Evolutionary conservation across 2,113 vertebrate genomes (phyloP).

Genomic region (Xiphophorus couchianus): DNA sequence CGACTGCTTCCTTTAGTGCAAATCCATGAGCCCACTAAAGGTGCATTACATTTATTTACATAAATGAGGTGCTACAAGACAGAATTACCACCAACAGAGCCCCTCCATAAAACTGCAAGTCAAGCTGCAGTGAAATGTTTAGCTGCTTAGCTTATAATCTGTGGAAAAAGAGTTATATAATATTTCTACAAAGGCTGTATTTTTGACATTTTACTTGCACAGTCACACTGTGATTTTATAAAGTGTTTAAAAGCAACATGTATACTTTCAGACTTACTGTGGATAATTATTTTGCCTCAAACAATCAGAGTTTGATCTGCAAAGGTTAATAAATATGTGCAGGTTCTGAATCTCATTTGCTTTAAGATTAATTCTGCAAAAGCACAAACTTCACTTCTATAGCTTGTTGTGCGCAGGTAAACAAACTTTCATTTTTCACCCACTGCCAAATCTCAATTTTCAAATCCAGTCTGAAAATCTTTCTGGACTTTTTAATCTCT

Average conservation of each 20-base stretch:
- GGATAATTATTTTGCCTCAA: neutral
- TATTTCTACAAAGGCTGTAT: neutral
- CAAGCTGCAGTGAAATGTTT: neutral
- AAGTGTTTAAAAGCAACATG: neutral
- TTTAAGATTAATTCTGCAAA: neutral
- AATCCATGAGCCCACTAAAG: neutral
- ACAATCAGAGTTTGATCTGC: neutral
- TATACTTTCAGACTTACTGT: neutral
- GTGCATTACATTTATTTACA: neutral
- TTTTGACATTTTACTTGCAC: neutral
- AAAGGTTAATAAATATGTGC: neutral
- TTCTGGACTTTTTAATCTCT: too few relatives aligned
- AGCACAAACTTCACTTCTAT: neutral
- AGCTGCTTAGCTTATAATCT: neutral
- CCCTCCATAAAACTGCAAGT: neutral
- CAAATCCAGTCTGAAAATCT: too few relatives aligned
- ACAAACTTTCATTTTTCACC: neutral
- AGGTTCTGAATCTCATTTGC: neutral
- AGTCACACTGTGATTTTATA: neutral
- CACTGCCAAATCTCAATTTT: neutral
- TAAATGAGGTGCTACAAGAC: neutral
- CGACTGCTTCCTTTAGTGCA: neutral
- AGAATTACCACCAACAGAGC: neutral
- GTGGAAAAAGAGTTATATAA: neutral
- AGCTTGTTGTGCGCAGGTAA: neutral